Evolutionary conservation across 2,888 invertebrate genomes (phyloP), one percentile per base, ranked within the genome.

Genomic region (Polietes domitor): DNA sequence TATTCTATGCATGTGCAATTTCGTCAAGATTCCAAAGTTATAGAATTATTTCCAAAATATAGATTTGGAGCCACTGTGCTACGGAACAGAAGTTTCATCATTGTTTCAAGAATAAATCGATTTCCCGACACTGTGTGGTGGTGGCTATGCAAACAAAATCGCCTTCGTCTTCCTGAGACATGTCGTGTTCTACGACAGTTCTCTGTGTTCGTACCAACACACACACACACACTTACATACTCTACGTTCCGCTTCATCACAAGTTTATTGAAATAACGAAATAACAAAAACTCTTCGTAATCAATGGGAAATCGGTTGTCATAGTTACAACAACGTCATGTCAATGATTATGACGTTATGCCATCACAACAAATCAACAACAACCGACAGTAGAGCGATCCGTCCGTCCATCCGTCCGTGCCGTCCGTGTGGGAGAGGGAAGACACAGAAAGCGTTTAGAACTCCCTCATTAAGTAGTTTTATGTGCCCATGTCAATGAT

Each of bases 221-320:
- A 32, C 28, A 70, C 32, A 58, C 43, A 70, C 47, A 50, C 28
- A 37, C 53, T 21, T 73, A 24, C 32, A 55, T 28, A 15, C 19
- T 68, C 68, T 32, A 24, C 71, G 78, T 78, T 85, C 68, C 76
- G 87, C 85, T 86, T 87, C 84, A 85, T 81, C 83, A 76, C 85
- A 83, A 41, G 21, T 68, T 87, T 87, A 87, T 87, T 86, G 87
- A 87, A 86, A 86, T 85, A 87, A 87, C 87, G 87, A 87, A 86
- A 86, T 85, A 87, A 87, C 87, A 87, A 86, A 82, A 37, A 77
- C 28, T 73, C 50, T 41, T 50, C 32, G 58, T 61, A 85, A 81
- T 70, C 74, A 80, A 74, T 55, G 65, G 73, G 24, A 77, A 78
- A 80, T 83, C 73, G 19, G 83, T 83, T 77, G 83, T 76, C 74